Evolutionary conservation across 2,113 vertebrate species (phyloP), one percentile per base, ranked within the genome.

Genomic region (Istiophorus platypterus): DNA sequence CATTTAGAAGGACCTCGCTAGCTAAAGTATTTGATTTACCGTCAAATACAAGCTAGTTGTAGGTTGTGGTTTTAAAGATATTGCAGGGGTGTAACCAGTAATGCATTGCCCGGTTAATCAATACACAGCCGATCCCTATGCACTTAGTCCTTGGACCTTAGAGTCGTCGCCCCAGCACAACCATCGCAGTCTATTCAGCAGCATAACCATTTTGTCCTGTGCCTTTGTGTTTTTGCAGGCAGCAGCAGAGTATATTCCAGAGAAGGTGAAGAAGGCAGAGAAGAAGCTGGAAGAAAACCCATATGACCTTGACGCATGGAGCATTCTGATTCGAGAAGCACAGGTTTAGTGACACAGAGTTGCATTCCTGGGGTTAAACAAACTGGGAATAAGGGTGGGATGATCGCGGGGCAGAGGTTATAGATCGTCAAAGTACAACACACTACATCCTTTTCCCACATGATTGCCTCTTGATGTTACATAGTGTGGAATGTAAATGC

Each of bases 261-360:
- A 99, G 95, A 99, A 99, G 96, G 98, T 99, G 96, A 99, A 99
- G 96, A 99, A 99, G 95, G 98, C 98, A 86, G 98, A 99, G 95
- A 99, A 99, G 97, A 99, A 99, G 97, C 96, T 99, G 96, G 98
- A 99, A 97, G 98, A 99, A 95, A 99, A 99, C 93, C 98, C 98
- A 92, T 99, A 98, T 98, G 98, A 99, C 97, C 98, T 99, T 96
- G 98, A 99, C 97, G 98, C 98, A 94, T 99, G 98, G 98, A 99
- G 98, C 98, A 99, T 99, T 98, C 98, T 99, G 97, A 99, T 99
- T 99, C 97, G 98, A 98, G 98, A 99, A 97, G 98, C 98, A 99
- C 98, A 99, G 98, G 98, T 99, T 99, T 99, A 99, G 98, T 99
- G 97, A 98, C 94, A 97, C 97, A 98, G 98, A 97, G 97, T 99